These are phyloP conservation scores for Oryzias dopingdopingensis DNA, from an alignment of 2,797 vertebrate species.

Conservation along the genomic window DNA sequence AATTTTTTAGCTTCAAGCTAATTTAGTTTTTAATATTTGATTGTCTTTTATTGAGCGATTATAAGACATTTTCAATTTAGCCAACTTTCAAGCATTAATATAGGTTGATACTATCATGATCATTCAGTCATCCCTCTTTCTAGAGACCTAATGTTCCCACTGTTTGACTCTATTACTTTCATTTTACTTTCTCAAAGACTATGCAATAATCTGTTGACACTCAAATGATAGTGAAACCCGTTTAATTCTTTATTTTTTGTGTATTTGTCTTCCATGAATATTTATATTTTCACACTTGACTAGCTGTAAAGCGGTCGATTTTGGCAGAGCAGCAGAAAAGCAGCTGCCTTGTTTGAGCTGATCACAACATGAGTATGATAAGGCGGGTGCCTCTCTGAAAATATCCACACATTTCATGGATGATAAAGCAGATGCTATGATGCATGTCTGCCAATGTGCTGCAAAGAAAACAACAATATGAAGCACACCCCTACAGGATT, in stretches of 20 bases:
- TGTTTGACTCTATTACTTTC: not conserved
- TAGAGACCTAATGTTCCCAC: too few species aligned
- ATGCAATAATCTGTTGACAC: too few species aligned
- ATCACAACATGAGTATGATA: not conserved
- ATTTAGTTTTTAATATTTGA: too few species aligned
- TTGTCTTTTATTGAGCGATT: too few species aligned
- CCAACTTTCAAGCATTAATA: too few species aligned
- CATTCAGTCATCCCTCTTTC: too few species aligned
- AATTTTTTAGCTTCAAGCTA: too few species aligned
- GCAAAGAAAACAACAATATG: not conserved
- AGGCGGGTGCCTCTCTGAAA: conserved; percentile 1
- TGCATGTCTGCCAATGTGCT: not conserved
- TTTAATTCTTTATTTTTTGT: not conserved
- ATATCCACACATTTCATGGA: conserved; percentile 3
- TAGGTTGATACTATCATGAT: too few species aligned
- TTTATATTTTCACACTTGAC: conserved; percentile 22
- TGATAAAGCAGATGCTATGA: conserved; percentile 1
- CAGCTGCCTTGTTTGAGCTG: conserved; percentile 13
- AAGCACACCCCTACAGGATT: too few species aligned
- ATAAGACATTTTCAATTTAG: too few species aligned
- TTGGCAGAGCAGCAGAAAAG: conserved; percentile 16
- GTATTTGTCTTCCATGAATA: conserved; percentile 21
- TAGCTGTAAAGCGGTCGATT: conserved; percentile 16
- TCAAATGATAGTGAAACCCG: not conserved
- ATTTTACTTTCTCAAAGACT: not conserved